Evolutionary conservation across 2,888 invertebrate genomes (phyloP), one percentile per base, ranked within the genome.

Genomic region (Drosophila mettleri): DNA sequence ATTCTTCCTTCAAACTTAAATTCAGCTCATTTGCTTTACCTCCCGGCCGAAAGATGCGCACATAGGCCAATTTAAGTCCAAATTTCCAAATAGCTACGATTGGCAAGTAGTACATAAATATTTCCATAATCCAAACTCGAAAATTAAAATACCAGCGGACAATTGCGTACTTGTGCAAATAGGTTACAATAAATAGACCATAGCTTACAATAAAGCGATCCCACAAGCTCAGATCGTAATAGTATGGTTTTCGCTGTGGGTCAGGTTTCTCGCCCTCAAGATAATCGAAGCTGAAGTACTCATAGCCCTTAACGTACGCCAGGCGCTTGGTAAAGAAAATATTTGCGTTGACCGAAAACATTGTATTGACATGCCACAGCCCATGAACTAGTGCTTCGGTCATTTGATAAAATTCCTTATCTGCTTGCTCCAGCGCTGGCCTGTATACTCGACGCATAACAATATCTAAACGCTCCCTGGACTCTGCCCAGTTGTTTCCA

Each of bases 351-450:
- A 94, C 93, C 7, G 95, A 92, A 0, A 96, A 92, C 34, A 93
- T 91, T 0, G 95, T 95, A 89, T 95, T 95, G 43, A 95, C 92
- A 4, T 93, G 93, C 95, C 95, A 95, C 88, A 97, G 91, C 0
- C 96, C 96, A 51, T 95, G 93, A 2, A 96, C 89, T 85, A 97
- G 92, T 1, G 94, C 93, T 0, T 89, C 91, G 0, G 95, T 93
- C 94, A 96, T 95, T 74, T 94, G 92, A 53, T 94, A 92, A 91
- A 96, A 97, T 55, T 95, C 93, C 41, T 94, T 92, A 0, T 94
- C 94, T 3, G 94, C 94, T 45, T 93, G 93, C 53, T 93, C 93
- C 10, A 96, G 88, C 29, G 93, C 93, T 0, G 96, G 96, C 9
- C 93, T 93, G 84, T 94, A 95, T 0, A 95, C 93, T 2, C 94